Conservation (phyloP, 2,797 vertebrate genomes). For the Pagetopsis macropterus region DNA sequence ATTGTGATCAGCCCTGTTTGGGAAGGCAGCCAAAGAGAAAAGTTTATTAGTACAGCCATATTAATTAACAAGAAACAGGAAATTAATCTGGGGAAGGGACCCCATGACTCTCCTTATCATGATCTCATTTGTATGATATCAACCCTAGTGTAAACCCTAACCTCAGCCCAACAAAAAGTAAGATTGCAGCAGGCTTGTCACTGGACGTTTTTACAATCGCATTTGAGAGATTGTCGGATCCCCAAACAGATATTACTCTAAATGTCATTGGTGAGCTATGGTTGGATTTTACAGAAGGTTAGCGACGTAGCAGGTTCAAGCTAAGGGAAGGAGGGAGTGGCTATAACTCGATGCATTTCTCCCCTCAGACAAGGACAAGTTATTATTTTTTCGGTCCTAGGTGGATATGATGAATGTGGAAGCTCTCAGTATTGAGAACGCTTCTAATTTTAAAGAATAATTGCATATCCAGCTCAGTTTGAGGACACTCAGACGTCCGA, state of each 20-base stretch:
- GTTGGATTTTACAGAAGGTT: slow-evolving; percentile 5
- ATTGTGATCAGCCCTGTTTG: slow-evolving; percentile 54
- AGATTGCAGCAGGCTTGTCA: slow-evolving; percentile 30
- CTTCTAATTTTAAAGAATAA: slow-evolving; percentile 66
- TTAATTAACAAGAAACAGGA: slow-evolving; percentile 69
- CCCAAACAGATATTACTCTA: slow-evolving; percentile 34
- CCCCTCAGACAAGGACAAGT: slow-evolving; percentile 27
- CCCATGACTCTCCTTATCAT: slow-evolving; percentile 43
- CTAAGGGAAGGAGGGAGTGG: slow-evolving; percentile 15
- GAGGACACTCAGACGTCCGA: slow-evolving; percentile 44
- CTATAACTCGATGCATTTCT: slow-evolving; percentile 1
- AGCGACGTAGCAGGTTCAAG: slow-evolving; percentile 18
- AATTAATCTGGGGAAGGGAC: slow-evolving; percentile 52
- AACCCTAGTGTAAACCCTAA: no score
- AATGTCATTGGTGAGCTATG: slow-evolving; percentile 44
- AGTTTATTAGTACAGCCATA: slow-evolving; percentile 65
- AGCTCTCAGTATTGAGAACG: slow-evolving; percentile 54
- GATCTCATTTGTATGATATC: slow-evolving; percentile 48
- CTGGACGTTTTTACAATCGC: slow-evolving; percentile 36
- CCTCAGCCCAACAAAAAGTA: slow-evolving; percentile 28
- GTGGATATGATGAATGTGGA: slow-evolving; percentile 33
- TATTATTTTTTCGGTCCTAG: slow-evolving; percentile 47
- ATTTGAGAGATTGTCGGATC: slow-evolving; percentile 33
- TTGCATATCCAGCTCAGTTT: slow-evolving; percentile 52
- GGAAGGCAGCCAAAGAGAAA: slow-evolving; percentile 66